phyloP scores from a whole-genome alignment of 2,113 vertebrate species.

The Alethe diademata region DNA sequence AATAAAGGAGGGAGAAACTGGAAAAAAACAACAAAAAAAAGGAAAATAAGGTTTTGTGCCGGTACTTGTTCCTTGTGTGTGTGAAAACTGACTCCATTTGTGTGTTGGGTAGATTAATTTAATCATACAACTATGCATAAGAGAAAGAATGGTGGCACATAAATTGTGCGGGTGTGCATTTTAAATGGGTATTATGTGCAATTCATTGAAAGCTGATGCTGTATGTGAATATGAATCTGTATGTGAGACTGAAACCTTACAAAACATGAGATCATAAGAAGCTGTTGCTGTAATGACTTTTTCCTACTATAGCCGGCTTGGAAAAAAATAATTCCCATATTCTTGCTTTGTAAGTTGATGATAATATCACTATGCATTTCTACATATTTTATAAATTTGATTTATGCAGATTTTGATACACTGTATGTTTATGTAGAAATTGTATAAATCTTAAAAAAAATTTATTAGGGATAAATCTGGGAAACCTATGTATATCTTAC shows the following conservation, averaged over 20 bases:
- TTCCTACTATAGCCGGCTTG: constrained; percentile 73
- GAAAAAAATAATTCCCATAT: constrained; percentile 72
- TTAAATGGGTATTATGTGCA: constrained; percentile 74
- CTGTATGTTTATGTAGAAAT: constrained; percentile 88
- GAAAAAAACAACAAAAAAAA: not conserved
- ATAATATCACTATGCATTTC: constrained; percentile 86
- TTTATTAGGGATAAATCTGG: constrained; percentile 79
- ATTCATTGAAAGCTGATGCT: constrained; percentile 65
- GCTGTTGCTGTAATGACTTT: constrained; percentile 73
- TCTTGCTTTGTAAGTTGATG: constrained; percentile 79
- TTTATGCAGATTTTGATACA: constrained; percentile 88
- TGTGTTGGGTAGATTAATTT: constrained; percentile 64
- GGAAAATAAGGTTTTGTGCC: not conserved
- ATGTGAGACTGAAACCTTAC: constrained; percentile 65
- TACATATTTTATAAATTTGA: constrained; percentile 85
- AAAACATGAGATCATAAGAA: constrained; percentile 58
- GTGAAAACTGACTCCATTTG: constrained; percentile 62
- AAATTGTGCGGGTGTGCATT: constrained; percentile 55
- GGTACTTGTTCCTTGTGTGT: constrained; percentile 61
- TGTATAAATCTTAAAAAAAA: constrained; percentile 78
- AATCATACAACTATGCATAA: constrained; percentile 77
- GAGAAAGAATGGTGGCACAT: constrained; percentile 68
- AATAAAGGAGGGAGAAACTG: constrained; percentile 62
- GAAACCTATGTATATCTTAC: constrained; percentile 76
- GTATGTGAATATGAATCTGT: constrained; percentile 64